Evolutionary conservation across 1,140 invertebrate species (phyloP), one percentile per base, ranked within the genome.

Genomic region (Brachionus angularis): DNA sequence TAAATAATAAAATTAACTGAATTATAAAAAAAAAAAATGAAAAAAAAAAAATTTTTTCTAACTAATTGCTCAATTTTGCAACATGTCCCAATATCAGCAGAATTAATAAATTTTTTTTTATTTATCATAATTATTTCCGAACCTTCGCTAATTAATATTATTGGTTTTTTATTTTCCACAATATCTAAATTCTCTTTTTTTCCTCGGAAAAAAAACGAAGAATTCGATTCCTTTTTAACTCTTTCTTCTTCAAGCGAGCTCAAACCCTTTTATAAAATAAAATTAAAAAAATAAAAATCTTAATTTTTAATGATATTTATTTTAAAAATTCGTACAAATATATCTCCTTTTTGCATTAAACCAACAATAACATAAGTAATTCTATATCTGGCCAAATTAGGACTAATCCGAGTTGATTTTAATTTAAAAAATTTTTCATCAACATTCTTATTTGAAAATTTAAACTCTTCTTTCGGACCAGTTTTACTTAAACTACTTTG

Each of bases 41-140:
- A 14, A 14, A 14, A 7, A 42, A 42, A 42, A 42, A 3, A 7
- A 42, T 5, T 34, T 34, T 42, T 42, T 42, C 39, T 42, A 10
- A 52, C 49, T 31, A 50, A 31, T 29, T 47, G 42, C 25, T 67
- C 39, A 50, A 67, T 46, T 36, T 67, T 67, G 14, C 62, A 67
- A 2, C 46, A 23, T 25, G 62, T 67, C 16, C 29, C 25, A 21
- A 67, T 42, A 29, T 67, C 62, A 18, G 62, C 62, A 25, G 46
- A 33, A 4, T 50, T 39, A 47, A 34, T 34, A 34, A 67, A 67
- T 16, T 27, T 34, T 8, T 34, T 42, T 49, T 67, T 67, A 34
- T 34, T 67, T 1, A 67, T 23, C 44, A 67, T 8, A 10, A 67
- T 14, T 21, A 67, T 3, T 36, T 67, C 62, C 29, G 62, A 16